Base-by-base conservation (phyloP, 2,113 vertebrate species). In the Petrocephalus zakoni region DNA sequence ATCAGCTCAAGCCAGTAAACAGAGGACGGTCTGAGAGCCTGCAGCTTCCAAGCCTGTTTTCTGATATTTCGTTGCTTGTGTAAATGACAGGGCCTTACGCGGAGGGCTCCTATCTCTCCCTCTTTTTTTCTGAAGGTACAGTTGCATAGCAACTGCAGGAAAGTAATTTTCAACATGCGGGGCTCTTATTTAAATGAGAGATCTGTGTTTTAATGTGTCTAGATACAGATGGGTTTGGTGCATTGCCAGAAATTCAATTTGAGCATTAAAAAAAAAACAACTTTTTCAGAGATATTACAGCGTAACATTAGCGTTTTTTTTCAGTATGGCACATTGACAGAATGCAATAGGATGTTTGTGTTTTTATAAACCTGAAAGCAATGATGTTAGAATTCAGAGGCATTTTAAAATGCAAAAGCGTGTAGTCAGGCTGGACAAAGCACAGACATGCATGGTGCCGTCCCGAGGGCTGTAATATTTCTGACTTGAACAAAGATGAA, bases 21-120 rank as follows among this genome's bases (percentile, higher is more conserved):
- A 90, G 85, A 78, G 82, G 87, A 94, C 87, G 90, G 87, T 92
- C 92, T 94, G 92, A 91, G 92, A 91, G 92, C 84, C 91, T 90
- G 86, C 19, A 85, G 83, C 86, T 90, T 86, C 89, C 89, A 90
- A 93, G 90, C 93, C 93, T 94, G 93, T 94, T 92, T 93, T 92
- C 92, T 92, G 92, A 94, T 95, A 93, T 93, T 91, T 91, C 87
- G 93, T 91, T 94, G 94, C 91, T 93, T 94, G 91, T 94, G 93
- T 94, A 94, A 94, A 95, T 94, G 94, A 94, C 91, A 93, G 90
- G 92, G 92, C 89, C 93, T 93, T 94, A 91, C 91, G 93, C 86
- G 85, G 89, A 93, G 91, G 52, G 22, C 52, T 81, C 72, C 87
- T 17, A 89, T 90, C 82, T 29, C 52, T 68, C 61, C 82, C 82